These are phyloP conservation scores for Zaprionus tsacasi DNA, from an alignment of 1,140 invertebrate species.

Conservation along the genomic window DNA sequence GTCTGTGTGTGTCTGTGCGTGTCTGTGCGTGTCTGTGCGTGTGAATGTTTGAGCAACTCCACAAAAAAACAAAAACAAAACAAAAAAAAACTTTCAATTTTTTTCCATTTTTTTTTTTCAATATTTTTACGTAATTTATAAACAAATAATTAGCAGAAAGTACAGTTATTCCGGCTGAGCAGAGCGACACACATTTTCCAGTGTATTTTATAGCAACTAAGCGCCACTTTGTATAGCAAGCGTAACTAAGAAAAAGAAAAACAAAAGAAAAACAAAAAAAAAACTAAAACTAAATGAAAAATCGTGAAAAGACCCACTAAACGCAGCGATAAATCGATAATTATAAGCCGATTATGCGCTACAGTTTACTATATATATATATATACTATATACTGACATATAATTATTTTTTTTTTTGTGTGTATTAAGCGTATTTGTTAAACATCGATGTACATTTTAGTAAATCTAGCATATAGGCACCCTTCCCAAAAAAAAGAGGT, in stretches of 20 bases:
- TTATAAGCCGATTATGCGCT: constrained; percentile 52
- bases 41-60: constrained; percentile 1
- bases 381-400: constrained; percentile 14
- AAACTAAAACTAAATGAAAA: constrained; percentile 8
- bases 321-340: constrained; percentile 16
- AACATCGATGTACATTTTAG: constrained; percentile 58
- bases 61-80: neutral
- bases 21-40: neutral
- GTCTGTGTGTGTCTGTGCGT: neutral
- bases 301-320: constrained; percentile 28
- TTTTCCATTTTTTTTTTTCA: constrained; percentile 51
- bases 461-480: constrained; percentile 52
- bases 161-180: constrained; percentile 18
- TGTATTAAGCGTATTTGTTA: constrained; percentile 50
- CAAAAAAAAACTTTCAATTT: constrained; percentile 22
- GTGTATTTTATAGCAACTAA: constrained; percentile 71
- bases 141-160: constrained; percentile 18
- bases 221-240: constrained; percentile 51
- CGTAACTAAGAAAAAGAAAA: constrained; percentile 24
- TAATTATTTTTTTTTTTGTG: constrained; percentile 41
- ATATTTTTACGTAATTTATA: constrained; percentile 48
- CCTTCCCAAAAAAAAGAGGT: constrained; percentile 25
- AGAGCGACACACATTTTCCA: constrained; percentile 69
- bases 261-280: constrained; percentile 29
- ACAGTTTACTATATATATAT: constrained; percentile 50